Evolutionary conservation across 2,888 invertebrate species (phyloP), one percentile per base, ranked within the genome.

Genomic region (Sclerodermus sp.): DNA sequence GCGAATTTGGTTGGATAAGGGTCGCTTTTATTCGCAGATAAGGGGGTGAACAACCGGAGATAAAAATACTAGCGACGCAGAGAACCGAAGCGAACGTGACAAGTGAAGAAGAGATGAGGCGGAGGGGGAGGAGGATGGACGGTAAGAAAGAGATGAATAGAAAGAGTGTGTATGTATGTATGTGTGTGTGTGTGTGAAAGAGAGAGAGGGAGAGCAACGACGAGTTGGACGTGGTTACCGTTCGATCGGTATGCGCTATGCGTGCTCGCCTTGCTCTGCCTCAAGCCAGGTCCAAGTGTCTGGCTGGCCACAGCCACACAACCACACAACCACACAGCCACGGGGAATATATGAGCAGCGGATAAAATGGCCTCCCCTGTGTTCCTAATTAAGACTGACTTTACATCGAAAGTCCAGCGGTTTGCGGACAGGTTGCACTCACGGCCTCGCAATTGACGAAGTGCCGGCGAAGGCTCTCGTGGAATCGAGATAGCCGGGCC

Each of bases 31-130:
- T 63, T 65, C 62, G 62, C 62, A 66, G 66, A 69, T 68, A 68
- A 72, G 64, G 63, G 67, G 76, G 76, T 77, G 76, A 77, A 77
- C 70, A 77, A 77, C 76, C 74, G 67, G 61, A 60, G 74, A 68
- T 77, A 77, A 76, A 77, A 77, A 77, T 77, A 77, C 71, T 60
- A 58, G 45, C 64, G 58, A 58, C 60, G 51, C 50, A 9, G n/a
- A n/a, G n/a, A n/a, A n/a, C n/a, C n/a, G n/a, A n/a, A n/a, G n/a
- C 58, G 58, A 63, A 58, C 42, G 53, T 43, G 34, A 42, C 52
- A 46, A 52, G 50, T n/a, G n/a, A n/a, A n/a, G n/a, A n/a, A n/a
- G n/a, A 41, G 52, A 49, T 49, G 8, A 38, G 44, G 47, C 44
- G 55, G 50, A 47, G 47, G 47, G 50, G 51, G 38, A 49, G 45